Evolutionary conservation across 2,797 vertebrate genomes (phyloP).

Genomic region (Odontamblyopus rebecca): DNA sequence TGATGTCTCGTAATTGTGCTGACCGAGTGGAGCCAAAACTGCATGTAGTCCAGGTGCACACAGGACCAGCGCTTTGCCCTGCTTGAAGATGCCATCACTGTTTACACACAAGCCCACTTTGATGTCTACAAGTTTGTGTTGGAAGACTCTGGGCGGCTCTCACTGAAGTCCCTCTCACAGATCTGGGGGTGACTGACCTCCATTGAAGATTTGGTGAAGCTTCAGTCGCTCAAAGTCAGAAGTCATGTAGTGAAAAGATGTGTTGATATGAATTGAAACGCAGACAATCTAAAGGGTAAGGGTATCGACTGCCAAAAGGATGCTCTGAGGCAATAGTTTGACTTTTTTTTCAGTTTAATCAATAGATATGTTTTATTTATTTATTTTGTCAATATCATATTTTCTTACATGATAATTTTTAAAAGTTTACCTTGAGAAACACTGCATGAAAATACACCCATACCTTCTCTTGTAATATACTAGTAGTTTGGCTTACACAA

Average conservation of each 20-base stretch:
- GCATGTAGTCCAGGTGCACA: constrained; percentile 14
- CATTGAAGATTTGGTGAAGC: constrained; percentile 19
- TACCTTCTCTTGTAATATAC: too few relatives aligned
- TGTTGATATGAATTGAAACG: constrained; percentile 1
- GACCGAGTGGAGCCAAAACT: constrained; percentile 43
- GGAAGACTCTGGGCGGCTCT: constrained; percentile 49
- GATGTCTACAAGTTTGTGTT: constrained; percentile 60
- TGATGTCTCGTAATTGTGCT: constrained; percentile 65
- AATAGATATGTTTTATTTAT: too few relatives aligned
- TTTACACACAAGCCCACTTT: constrained; percentile 46
- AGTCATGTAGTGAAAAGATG: constrained; percentile 13
- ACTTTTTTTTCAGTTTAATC: too few relatives aligned
- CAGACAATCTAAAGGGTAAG: constrained; percentile 15
- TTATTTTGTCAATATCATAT: too few relatives aligned
- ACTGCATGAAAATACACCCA: too few relatives aligned
- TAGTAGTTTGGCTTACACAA: too few relatives aligned
- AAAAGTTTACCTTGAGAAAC: too few relatives aligned
- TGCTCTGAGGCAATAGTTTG: neutral
- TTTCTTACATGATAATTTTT: too few relatives aligned
- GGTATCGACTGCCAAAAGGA: constrained; percentile 6
- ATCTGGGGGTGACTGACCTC: constrained; percentile 34
- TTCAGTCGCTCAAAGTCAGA: constrained; percentile 3
- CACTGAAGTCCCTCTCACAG: constrained; percentile 38
- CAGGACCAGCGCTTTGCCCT: constrained; percentile 34
- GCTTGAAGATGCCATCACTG: constrained; percentile 56